phyloP scores from a whole-genome alignment of 2,113 vertebrate genomes.

The Gobiocypris rarus region DNA sequence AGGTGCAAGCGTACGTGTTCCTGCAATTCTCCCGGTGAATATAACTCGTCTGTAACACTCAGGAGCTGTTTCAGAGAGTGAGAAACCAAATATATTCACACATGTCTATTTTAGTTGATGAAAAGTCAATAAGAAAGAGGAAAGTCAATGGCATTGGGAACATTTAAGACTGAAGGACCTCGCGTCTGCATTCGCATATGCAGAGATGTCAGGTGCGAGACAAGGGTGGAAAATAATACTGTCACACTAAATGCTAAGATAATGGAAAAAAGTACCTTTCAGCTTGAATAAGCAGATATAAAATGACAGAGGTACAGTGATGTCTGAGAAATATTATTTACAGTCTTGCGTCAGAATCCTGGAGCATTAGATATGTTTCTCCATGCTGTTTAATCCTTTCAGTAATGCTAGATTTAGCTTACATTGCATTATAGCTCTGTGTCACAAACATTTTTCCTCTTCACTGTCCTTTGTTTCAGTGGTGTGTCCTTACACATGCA shows the following conservation, averaged over 20 bases:
- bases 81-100: slow-evolving; percentile 37
- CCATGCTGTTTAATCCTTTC: slow-evolving; percentile 39
- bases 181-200: slow-evolving; percentile 4
- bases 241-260: slow-evolving; percentile 30
- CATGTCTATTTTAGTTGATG: slow-evolving; percentile 38
- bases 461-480: slow-evolving; percentile 28
- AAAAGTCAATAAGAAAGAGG: slow-evolving; percentile 15
- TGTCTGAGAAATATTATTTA: slow-evolving; percentile 53
- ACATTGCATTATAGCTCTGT: slow-evolving; percentile 28
- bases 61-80: slow-evolving; percentile 42
- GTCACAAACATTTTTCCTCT: slow-evolving; percentile 28
- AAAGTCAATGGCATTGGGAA: slow-evolving; percentile 32
- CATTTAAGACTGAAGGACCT: slow-evolving; percentile 48
- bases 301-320: slow-evolving; percentile 29
- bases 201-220: slow-evolving; percentile 52
- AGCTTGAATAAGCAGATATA: slow-evolving; percentile 37
- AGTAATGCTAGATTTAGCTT: slow-evolving; percentile 34
- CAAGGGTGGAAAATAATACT: slow-evolving; percentile 32
- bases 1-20: slow-evolving; percentile 53
- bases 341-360: slow-evolving; percentile 44
- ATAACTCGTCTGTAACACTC: slow-evolving; percentile 48
- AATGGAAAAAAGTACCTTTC: slow-evolving; percentile 44
- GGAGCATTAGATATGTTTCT: background rate
- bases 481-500: slow-evolving; percentile 15
- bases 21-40: slow-evolving; percentile 52